A percentile compares a stretch with the other conserved stretches of the same genome.
Conservation (phyloP, 2,113 vertebrate genomes). For the Pionites leucogaster region DNA sequence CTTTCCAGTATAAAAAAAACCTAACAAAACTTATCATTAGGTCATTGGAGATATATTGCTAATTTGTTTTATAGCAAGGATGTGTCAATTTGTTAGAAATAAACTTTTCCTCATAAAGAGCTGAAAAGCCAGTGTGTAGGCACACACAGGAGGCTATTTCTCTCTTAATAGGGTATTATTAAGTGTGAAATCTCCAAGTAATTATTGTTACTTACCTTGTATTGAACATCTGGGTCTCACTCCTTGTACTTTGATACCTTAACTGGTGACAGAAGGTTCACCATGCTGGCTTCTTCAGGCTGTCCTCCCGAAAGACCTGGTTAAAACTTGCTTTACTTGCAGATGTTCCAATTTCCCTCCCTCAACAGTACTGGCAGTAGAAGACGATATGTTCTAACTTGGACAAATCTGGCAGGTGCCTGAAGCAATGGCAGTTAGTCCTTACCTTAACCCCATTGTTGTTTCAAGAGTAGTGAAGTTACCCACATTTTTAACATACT, state of each 20-base stretch:
- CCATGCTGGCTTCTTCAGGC: neutral
- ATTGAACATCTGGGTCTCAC: neutral
- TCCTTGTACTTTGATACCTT: neutral
- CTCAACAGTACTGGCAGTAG: neutral
- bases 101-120: neutral
- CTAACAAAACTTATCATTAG: neutral
- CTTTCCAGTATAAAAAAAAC: neutral
- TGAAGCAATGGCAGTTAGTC: neutral
- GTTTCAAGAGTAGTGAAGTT: neutral
- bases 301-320: neutral
- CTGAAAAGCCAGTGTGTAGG: neutral
- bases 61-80: neutral
- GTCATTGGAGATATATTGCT: neutral
- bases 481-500: accelerated
- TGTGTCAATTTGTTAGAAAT: neutral
- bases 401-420: neutral
- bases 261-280: neutral
- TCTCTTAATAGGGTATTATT: neutral
- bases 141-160: neutral
- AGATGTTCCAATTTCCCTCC: neutral
- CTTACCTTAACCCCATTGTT: neutral
- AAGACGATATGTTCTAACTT: neutral
- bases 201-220: neutral
- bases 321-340: neutral
- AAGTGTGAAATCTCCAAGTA: neutral